These are phyloP conservation scores for Branchinecta sandiegonensis DNA, from an alignment of 2,888 invertebrate species.

Conservation along the genomic window DNA sequence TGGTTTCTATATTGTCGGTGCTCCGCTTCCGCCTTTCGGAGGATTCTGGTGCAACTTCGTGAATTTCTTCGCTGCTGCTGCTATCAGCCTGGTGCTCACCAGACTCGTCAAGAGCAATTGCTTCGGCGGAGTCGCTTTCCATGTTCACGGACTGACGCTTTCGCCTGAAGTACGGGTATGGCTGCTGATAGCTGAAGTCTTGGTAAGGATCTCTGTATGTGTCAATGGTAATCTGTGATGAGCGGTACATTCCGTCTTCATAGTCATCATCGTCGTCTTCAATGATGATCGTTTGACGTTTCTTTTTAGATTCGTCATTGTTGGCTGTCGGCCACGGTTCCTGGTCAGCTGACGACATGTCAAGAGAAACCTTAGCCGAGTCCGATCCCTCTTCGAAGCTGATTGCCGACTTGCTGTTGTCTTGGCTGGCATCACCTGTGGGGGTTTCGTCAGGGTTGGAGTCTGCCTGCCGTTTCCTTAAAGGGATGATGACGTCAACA, in stretches of 20 bases:
- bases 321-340: background rate
- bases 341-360: slow-evolving; percentile 11
- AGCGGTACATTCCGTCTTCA: background rate
- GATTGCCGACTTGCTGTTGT: background rate
- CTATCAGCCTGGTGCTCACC: too few relatives aligned
- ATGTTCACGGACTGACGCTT: background rate
- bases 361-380: background rate
- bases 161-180: slow-evolving; percentile 3
- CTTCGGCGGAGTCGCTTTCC: too few relatives aligned
- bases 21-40: too few relatives aligned
- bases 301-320: background rate
- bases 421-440: background rate
- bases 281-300: slow-evolving; percentile 6
- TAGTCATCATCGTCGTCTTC: slow-evolving; percentile 13
- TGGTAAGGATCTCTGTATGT: background rate
- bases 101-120: too few relatives aligned
- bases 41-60: too few relatives aligned
- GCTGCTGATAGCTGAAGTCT: background rate
- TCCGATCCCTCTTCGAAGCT: slow-evolving; percentile 12
- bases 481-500: slow-evolving; percentile 4
- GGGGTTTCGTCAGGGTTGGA: background rate
- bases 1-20: too few relatives aligned
- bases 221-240: background rate
- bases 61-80: too few relatives aligned
- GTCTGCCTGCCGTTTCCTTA: background rate